phyloP scores from a whole-genome alignment of 2,113 vertebrate genomes.

The Malurus alboscapulatus region DNA sequence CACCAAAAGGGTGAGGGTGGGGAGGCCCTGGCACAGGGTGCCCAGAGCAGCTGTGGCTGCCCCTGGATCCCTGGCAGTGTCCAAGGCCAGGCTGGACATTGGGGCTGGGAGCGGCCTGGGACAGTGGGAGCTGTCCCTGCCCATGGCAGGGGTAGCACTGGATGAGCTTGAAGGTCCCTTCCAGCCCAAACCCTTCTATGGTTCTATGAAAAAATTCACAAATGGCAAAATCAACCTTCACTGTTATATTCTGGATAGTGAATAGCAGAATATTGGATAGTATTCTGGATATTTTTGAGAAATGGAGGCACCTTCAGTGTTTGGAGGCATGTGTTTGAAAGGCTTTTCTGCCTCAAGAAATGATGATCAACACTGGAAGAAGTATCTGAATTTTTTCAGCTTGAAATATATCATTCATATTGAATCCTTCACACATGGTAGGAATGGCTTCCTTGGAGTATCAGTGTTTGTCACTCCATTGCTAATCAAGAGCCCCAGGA shows the following conservation, averaged over 20 bases:
- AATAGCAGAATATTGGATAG: no score
- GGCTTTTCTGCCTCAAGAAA: background rate
- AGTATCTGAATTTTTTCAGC: background rate
- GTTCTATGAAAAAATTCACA: background rate
- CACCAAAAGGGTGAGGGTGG: background rate
- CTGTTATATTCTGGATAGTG: background rate
- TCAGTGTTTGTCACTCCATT: background rate
- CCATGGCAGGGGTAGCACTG: accelerated
- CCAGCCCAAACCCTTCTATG: background rate
- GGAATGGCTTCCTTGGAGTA: background rate
- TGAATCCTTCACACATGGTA: background rate
- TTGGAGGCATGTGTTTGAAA: background rate
- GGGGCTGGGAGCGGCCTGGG: background rate
- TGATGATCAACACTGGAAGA: background rate
- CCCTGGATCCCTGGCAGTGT: background rate
- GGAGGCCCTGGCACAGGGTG: background rate
- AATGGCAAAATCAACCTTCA: background rate
- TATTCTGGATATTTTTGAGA: background rate
- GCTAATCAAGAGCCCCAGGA: background rate
- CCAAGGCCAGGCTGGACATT: accelerated
- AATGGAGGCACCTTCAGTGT: background rate
- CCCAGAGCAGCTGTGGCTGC: background rate
- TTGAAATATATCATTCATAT: background rate
- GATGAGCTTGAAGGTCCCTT: background rate
- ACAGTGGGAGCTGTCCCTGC: background rate